These are phyloP conservation scores for Magallana nippona DNA, from an alignment of 2,888 invertebrate species.

Conservation along the genomic window DNA sequence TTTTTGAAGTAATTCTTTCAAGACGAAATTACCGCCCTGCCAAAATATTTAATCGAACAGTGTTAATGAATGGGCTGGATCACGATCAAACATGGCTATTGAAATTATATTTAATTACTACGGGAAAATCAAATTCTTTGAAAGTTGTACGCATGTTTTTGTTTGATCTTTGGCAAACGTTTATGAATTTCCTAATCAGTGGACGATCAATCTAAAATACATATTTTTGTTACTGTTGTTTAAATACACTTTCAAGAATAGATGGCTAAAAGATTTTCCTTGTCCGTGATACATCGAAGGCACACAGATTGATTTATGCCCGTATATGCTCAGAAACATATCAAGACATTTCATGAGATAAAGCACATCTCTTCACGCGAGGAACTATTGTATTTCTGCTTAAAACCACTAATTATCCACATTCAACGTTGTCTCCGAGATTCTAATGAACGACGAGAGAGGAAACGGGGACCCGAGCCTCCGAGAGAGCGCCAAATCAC, in stretches of 20 bases:
- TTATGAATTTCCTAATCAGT: not conserved
- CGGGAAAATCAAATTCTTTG: not conserved
- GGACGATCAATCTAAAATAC: not conserved
- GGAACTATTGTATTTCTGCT: not conserved
- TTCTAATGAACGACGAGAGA: not conserved
- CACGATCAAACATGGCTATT: not conserved
- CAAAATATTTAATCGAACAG: not conserved
- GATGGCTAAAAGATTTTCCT: not conserved
- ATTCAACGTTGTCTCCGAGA: not conserved
- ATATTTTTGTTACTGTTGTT: not conserved
- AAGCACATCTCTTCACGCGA: conserved; percentile 11
- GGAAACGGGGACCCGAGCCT: not conserved
- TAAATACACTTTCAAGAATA: not conserved
- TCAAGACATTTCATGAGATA: conserved; percentile 5
- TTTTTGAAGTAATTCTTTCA: not conserved
- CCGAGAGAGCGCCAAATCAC: not conserved
- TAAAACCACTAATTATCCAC: not conserved
- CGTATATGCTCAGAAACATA: conserved; percentile 11
- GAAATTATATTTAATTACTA: not conserved
- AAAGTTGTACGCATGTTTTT: not conserved
- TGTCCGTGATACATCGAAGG: not conserved
- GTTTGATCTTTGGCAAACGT: not conserved
- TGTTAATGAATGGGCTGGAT: conserved; percentile 2
- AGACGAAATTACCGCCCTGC: not conserved
- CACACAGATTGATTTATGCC: not conserved